These are phyloP conservation scores for Tangara arthus DNA, from an alignment of 2,797 vertebrate species.

Conservation along the genomic window DNA sequence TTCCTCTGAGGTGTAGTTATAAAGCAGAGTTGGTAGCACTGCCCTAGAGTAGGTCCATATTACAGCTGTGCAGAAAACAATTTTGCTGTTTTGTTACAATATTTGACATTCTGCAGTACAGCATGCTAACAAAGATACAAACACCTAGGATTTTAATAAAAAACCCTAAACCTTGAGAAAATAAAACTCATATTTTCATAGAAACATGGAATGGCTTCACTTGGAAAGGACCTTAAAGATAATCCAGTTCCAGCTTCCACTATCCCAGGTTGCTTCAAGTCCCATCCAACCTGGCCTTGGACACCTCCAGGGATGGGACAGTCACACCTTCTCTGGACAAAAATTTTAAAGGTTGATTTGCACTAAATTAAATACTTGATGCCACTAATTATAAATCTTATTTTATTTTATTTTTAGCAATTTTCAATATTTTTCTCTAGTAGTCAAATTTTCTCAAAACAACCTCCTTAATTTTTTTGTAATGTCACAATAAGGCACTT, in stretches of 20 bases:
- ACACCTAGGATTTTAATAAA: neutral
- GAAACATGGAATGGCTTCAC: neutral
- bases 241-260: neutral
- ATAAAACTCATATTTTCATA: neutral
- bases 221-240: neutral
- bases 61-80: neutral
- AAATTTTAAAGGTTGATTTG: neutral
- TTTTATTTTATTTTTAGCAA: neutral
- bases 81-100: neutral
- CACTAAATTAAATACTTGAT: neutral
- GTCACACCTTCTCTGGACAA: neutral
- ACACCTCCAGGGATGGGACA: neutral
- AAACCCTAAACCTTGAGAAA: accelerated
- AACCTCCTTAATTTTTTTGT: neutral
- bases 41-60: neutral
- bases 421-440: neutral
- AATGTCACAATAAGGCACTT: neutral
- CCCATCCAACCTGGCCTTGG: neutral
- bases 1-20: neutral
- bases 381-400: neutral
- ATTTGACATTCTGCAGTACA: neutral
- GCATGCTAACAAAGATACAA: neutral
- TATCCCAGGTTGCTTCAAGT: neutral
- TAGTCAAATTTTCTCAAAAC: neutral
- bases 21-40: neutral